Evolutionary conservation across 2,888 invertebrate species (phyloP).

Genomic region (Phortica magna): DNA sequence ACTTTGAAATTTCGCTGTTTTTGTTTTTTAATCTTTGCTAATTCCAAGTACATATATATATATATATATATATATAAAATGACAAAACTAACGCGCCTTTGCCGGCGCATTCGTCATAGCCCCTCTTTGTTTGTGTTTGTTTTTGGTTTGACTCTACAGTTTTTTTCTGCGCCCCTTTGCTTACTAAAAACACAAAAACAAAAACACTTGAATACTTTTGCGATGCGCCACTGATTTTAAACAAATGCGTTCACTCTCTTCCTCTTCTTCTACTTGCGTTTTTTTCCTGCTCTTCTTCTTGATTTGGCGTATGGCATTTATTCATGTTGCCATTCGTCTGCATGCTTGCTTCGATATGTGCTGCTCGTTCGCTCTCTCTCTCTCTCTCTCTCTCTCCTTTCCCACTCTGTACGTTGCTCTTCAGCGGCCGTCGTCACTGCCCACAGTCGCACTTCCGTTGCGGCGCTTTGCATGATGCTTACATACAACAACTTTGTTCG

Average conservation of each 20-base stretch:
- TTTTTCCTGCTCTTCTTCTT: not conserved
- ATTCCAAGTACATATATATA: slow-evolving; percentile 69
- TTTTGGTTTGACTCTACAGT: not conserved
- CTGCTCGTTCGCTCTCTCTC: slow-evolving; percentile 36
- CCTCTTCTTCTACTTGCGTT: not conserved
- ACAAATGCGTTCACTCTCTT: not conserved
- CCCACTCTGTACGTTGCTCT: not conserved
- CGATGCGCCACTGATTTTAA: slow-evolving; percentile 60
- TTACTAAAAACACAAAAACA: slow-evolving; percentile 23
- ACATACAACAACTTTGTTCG: not conserved
- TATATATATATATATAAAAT: no score
- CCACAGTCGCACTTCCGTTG: no score
- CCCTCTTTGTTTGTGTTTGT: slow-evolving; percentile 53
- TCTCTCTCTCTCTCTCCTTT: not conserved
- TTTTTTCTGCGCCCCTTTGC: not conserved
- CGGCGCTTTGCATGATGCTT: not conserved
- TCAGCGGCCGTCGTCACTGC: not conserved
- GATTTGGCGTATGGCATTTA: no score
- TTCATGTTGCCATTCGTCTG: no score
- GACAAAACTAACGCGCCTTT: not conserved
- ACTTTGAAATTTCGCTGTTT: slow-evolving; percentile 43
- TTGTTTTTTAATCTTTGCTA: slow-evolving; percentile 52
- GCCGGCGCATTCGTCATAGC: not conserved
- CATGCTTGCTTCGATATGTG: not conserved
- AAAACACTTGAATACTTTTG: slow-evolving; percentile 38